phyloP scores from a whole-genome alignment of 1,140 invertebrate species.

The Manduca sexta region DNA sequence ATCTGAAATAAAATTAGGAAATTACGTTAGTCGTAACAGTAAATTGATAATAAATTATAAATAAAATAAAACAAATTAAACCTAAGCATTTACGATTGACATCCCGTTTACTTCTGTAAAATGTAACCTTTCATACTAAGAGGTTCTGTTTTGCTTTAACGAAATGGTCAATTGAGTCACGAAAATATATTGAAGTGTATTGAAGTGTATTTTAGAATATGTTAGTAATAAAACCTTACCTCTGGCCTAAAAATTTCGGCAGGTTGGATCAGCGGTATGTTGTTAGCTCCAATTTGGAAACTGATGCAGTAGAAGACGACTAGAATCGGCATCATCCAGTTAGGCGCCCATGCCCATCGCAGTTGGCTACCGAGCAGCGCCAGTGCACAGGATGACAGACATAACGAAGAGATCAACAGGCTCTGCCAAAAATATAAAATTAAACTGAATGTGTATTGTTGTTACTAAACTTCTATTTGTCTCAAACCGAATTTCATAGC shows the following conservation, averaged over 20 bases:
- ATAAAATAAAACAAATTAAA: too few species aligned
- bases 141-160: too few species aligned
- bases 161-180: too few species aligned
- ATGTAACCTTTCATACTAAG: too few species aligned
- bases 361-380: conserved; percentile 3
- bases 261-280: conserved; percentile 12
- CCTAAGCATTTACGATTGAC: too few species aligned
- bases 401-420: conserved; percentile 11
- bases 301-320: conserved; percentile 9
- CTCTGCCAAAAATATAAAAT: conserved; percentile 1
- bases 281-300: conserved; percentile 10
- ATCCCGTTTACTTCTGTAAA: too few species aligned
- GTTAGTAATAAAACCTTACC: too few species aligned
- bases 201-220: too few species aligned
- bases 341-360: conserved; percentile 13
- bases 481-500: too few species aligned
- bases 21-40: background rate
- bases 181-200: too few species aligned
- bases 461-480: too few species aligned
- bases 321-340: conserved; percentile 10
- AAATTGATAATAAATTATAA: too few species aligned
- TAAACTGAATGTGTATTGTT: background rate
- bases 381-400: conserved; percentile 4
- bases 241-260: conserved; percentile 8
- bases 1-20: conserved; percentile 13